These are phyloP conservation scores for Ptycholaimellus sp. DNA, from an alignment of 2,888 invertebrate genomes.

Conservation along the genomic window DNA sequence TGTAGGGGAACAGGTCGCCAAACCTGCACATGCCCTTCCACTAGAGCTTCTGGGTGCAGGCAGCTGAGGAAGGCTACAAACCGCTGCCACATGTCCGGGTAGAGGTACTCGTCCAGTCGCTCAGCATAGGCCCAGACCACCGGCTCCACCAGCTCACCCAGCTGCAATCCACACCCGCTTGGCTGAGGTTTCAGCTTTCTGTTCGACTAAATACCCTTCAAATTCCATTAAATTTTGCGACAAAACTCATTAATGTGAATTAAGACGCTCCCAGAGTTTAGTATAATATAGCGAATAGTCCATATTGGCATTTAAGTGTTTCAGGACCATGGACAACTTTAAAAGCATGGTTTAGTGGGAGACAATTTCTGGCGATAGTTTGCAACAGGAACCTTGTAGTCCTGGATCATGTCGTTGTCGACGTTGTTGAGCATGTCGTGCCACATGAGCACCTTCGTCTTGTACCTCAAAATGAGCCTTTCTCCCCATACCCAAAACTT, in stretches of 20 bases:
- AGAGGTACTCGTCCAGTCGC: slow-evolving; percentile 19
- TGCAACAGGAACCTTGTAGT: too few species aligned
- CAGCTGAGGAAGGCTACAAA: too few species aligned
- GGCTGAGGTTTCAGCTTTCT: too few species aligned
- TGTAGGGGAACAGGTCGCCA: slow-evolving; percentile 38
- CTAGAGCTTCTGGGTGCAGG: too few species aligned
- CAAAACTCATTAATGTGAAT: background rate
- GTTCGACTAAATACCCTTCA: too few species aligned
- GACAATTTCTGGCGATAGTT: too few species aligned
- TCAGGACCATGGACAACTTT: too few species aligned
- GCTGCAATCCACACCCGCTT: too few species aligned
- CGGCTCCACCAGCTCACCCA: slow-evolving; percentile 16
- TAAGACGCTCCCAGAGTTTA: background rate
- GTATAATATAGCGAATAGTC: background rate
- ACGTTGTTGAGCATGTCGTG: slow-evolving; percentile 20
- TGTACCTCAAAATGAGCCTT: background rate
- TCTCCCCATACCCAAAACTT: background rate
- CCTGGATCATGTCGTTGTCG: slow-evolving; percentile 12
- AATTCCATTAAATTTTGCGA: too few species aligned
- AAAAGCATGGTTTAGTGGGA: too few species aligned
- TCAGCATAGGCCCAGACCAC: slow-evolving; percentile 23
- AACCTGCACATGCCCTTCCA: background rate
- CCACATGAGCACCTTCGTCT: slow-evolving; percentile 21
- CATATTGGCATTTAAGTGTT: background rate
- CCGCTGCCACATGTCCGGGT: slow-evolving; percentile 38